Base-by-base conservation (phyloP, 2,888 invertebrate species). In the Calliphora vomitoria region DNA sequence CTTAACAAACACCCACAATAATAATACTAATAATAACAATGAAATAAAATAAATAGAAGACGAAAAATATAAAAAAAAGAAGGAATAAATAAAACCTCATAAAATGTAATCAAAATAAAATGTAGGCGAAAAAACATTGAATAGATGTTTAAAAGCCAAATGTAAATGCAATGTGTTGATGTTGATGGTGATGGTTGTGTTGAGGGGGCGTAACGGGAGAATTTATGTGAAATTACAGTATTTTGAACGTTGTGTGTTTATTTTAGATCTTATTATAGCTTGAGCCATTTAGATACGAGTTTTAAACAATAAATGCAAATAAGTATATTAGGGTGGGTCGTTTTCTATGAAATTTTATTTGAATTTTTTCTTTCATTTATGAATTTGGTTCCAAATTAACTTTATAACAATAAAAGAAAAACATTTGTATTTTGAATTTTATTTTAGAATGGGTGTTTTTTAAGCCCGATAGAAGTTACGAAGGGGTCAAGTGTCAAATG, bases 91-190 rank as follows among this genome's bases (percentile, higher is more conserved):
- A 38, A 62, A 38, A 35, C 15, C 31, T 53, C 18, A 68, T 31
- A 55, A 78, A 78, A 76, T 38, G 38, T 35, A 62, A 50, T 50
- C 38, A 20, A 64, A 75, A 55, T 31, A 55, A 78, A 78, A 76
- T 53, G 15, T 35, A n/a, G 38, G n/a, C 20, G 38, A 76, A 66
- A n/a, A 8, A 64, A 38, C 31, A 41, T 20, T 38, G 0, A 15
- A 66, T 15, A 53, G 5, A 78, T 41, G 41, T 55, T 66, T 15
- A 13, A 25, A 38, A 55, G 41, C 5, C 6, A 74, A 74, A 20
- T 10, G 8, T 41, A 58, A 25, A 15, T 74, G 55, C 8, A 31
- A 25, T 35, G 38, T 35, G 25, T 31, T 58, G 31, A 75, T 35
- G 25, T 31, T 58, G 31, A 75, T 15, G 35, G 13, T 50, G 8